Conservation (phyloP, 1,140 invertebrate genomes). For the Drosophila azteca region DNA sequence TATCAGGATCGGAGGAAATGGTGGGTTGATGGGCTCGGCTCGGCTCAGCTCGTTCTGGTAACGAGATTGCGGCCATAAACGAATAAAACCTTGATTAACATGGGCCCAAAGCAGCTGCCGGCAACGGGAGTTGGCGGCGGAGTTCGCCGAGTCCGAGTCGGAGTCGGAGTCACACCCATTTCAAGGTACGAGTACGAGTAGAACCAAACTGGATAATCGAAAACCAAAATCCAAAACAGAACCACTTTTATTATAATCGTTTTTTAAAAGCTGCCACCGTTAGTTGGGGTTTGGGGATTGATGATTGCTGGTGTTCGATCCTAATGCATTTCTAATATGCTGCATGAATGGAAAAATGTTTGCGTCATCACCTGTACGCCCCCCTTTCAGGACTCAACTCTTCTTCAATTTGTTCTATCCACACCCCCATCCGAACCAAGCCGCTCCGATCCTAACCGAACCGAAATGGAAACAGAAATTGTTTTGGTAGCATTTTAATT, state of each 20-base stretch:
- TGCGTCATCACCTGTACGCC: slow-evolving; percentile 76
- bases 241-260: slow-evolving; percentile 43
- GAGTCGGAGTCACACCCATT: no score
- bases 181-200: neutral
- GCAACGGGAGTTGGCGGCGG: slow-evolving; percentile 48
- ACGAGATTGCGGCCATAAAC: slow-evolving; percentile 66
- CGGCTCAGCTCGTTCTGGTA: slow-evolving; percentile 31
- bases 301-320: slow-evolving; percentile 1
- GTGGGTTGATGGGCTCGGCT: slow-evolving; percentile 2
- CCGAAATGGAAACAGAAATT: slow-evolving; percentile 20
- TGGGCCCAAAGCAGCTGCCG: slow-evolving; percentile 8
- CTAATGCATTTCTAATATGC: slow-evolving; percentile 76
- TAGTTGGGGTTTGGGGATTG: no score
- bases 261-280: slow-evolving; percentile 62
- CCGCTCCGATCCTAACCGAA: slow-evolving; percentile 7
- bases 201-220: slow-evolving; percentile 9
- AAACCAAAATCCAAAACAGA: neutral
- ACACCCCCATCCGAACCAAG: slow-evolving; percentile 21
- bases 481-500: slow-evolving; percentile 81
- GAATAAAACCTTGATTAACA: slow-evolving; percentile 73
- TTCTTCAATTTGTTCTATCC: slow-evolving; percentile 34
- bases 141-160: neutral
- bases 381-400: slow-evolving; percentile 6
- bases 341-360: slow-evolving; percentile 42
- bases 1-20: neutral